These are phyloP conservation scores for Climacteris rufus DNA, from an alignment of 2,113 vertebrate genomes.

Conservation along the genomic window DNA sequence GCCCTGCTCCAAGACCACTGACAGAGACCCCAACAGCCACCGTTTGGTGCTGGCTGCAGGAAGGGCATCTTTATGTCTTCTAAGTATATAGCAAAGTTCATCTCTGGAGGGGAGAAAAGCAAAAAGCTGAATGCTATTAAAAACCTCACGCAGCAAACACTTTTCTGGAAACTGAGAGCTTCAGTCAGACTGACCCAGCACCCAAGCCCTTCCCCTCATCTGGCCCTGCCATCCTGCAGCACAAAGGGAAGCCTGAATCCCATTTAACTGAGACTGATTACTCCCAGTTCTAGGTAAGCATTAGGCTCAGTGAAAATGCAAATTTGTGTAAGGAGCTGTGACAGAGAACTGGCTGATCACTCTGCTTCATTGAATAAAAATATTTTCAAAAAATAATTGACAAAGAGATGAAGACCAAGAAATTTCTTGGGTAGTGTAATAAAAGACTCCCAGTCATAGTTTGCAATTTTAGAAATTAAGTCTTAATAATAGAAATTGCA, in stretches of 20 bases:
- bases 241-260: background rate
- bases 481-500: background rate
- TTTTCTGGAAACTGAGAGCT: background rate
- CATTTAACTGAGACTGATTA: too few species aligned
- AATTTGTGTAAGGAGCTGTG: background rate
- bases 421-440: background rate
- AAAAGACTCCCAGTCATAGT: background rate
- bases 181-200: background rate
- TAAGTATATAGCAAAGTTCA: background rate
- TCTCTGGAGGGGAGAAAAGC: background rate
- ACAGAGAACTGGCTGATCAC: background rate
- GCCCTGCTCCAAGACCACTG: rapidly evolving
- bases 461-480: background rate
- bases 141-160: background rate
- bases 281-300: background rate
- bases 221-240: rapidly evolving
- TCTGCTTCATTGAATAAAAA: background rate
- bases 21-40: background rate
- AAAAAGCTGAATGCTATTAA: background rate
- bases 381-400: background rate
- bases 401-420: background rate
- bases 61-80: background rate
- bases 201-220: background rate
- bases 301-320: background rate
- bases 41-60: background rate